phyloP scores from a whole-genome alignment of 2,113 vertebrate species.

The Penelope pileata region DNA sequence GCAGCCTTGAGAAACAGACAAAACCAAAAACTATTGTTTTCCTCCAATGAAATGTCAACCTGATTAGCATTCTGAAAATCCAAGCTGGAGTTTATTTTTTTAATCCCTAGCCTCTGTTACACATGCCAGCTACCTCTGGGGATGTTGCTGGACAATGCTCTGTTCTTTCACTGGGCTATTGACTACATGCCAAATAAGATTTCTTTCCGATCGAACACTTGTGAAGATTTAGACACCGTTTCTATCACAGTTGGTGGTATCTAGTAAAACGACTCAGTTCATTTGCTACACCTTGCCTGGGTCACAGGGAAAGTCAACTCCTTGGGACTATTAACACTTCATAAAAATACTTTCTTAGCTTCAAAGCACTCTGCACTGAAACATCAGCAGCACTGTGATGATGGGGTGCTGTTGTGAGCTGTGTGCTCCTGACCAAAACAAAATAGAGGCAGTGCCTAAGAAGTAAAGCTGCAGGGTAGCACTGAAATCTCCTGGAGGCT shows the following conservation, averaged over 20 bases:
- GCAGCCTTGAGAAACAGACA: not conserved
- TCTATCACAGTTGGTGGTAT: conserved; percentile 28
- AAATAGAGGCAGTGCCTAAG: not conserved
- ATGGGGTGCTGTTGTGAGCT: not conserved
- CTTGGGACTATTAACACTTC: not conserved
- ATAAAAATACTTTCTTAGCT: conserved; percentile 37
- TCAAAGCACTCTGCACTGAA: conserved; percentile 1
- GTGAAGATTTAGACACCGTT: conserved; percentile 54
- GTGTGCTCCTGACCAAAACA: not conserved
- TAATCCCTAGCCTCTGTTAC: not conserved
- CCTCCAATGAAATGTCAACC: conserved; percentile 1
- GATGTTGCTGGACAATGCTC: conserved; percentile 38
- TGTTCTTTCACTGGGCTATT: conserved; percentile 52
- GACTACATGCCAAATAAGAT: conserved; percentile 68
- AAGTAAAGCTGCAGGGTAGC: not conserved
- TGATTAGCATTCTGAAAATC: conserved; percentile 40
- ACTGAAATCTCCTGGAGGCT: not conserved
- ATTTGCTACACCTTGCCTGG: conserved; percentile 44
- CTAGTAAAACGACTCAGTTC: conserved; percentile 39
- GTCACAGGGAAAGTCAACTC: conserved; percentile 29
- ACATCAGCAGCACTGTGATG: not conserved
- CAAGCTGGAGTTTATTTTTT: not conserved
- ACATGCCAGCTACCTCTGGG: not conserved
- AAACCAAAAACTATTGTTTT: not conserved
- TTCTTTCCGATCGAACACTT: conserved; percentile 49